Conservation (phyloP, 1,140 invertebrate species). For the Brachionus calyciflorus region DNA sequence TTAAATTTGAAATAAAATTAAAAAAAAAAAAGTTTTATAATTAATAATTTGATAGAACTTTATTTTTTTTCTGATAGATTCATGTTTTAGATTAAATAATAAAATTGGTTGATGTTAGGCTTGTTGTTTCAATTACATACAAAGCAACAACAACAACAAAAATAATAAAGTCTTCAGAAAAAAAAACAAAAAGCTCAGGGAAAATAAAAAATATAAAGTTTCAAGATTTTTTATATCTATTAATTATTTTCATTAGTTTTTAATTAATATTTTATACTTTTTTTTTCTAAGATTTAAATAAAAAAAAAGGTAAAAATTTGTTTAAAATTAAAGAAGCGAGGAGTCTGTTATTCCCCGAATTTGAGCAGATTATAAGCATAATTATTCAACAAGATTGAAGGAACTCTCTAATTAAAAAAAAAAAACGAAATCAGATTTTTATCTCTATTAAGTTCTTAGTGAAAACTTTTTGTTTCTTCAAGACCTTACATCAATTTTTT, state of each 20-base stretch:
- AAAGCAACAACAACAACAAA: too few species aligned
- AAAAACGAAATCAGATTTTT: constrained; percentile 8
- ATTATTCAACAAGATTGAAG: neutral
- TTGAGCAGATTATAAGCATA: neutral
- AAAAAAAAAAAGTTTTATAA: constrained; percentile 14
- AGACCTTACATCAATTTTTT: constrained; percentile 25
- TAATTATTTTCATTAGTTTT: constrained; percentile 20
- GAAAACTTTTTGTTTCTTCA: neutral
- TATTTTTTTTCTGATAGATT: constrained; percentile 19
- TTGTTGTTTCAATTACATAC: constrained; percentile 38
- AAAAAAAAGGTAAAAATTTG: constrained; percentile 16
- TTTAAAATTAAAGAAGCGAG: too few species aligned
- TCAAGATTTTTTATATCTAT: constrained; percentile 19
- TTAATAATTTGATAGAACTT: constrained; percentile 32
- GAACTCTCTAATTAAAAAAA: neutral
- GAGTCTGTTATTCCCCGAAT: neutral
- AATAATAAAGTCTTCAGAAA: constrained; percentile 22
- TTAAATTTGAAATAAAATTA: constrained; percentile 11
- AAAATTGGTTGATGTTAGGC: constrained; percentile 12
- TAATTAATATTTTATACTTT: constrained; percentile 37
- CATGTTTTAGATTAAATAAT: constrained; percentile 33
- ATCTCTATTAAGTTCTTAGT: neutral
- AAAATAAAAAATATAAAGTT: too few species aligned
- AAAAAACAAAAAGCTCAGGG: neutral
- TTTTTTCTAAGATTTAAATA: neutral